A percentile compares a stretch with the other conserved stretches of the same genome.
These are phyloP conservation scores for Mycalesis mineus DNA, from an alignment of 2,888 invertebrate genomes.

Conservation along the genomic window DNA sequence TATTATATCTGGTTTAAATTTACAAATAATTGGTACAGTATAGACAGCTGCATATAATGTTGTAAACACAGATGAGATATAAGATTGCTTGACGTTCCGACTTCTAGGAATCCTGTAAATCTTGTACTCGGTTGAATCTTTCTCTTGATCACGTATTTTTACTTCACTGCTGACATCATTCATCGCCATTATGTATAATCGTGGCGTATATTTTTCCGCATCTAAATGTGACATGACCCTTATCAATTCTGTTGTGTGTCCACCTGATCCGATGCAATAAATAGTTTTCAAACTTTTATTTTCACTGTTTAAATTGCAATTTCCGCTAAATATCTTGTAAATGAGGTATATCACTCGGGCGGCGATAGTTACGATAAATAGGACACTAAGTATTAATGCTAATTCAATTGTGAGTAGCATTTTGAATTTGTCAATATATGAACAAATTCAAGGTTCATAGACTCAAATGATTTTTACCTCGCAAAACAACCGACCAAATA, in stretches of 20 bases:
- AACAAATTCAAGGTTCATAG: too few species aligned
- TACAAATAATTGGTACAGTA: conserved; percentile 83
- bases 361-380: not conserved
- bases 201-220: conserved; percentile 81
- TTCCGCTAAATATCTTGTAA: conserved; percentile 22
- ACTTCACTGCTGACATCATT: conserved; percentile 86
- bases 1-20: conserved; percentile 86
- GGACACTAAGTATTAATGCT: not conserved
- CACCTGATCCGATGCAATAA: conserved; percentile 88
- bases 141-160: conserved; percentile 80
- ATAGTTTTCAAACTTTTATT: conserved; percentile 63
- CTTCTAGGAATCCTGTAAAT: conserved; percentile 87
- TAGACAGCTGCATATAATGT: conserved; percentile 85
- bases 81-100: conserved; percentile 92
- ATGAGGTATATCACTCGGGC: conserved; percentile 18
- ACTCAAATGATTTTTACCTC: too few species aligned
- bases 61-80: conserved; percentile 85
- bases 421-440: not conserved
- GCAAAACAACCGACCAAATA: too few species aligned
- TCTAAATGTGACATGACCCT: conserved; percentile 82
- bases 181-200: conserved; percentile 87
- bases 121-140: conserved; percentile 52
- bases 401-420: not conserved
- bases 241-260: conserved; percentile 97
- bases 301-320: conserved; percentile 33